Percentiles rank a stretch among this genome's conserved stretches.
These are phyloP conservation scores for Orestias chungarensis DNA, from an alignment of 2,797 vertebrate genomes.

Conservation along the genomic window DNA sequence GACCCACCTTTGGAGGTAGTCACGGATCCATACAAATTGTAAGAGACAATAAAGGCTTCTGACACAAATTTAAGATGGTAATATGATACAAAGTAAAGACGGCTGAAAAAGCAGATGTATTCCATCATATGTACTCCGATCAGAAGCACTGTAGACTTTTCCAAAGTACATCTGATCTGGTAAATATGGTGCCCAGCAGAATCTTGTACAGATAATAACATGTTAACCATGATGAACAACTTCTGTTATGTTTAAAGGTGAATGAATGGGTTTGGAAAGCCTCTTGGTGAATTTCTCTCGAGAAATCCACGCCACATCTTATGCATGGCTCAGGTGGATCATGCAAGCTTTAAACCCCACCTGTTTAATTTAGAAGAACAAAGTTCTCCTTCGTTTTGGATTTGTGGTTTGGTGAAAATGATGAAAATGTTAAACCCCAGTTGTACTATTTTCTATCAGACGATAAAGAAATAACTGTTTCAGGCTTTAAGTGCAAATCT, in stretches of 20 bases:
- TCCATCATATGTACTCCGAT: neutral
- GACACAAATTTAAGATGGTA: neutral
- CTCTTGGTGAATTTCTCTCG: neutral
- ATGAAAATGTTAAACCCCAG: neutral
- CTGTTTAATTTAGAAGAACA: neutral
- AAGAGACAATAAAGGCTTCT: neutral
- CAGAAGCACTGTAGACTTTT: neutral
- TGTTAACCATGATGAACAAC: neutral
- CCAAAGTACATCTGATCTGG: neutral
- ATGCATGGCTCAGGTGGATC: neutral
- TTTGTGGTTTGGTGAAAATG: neutral
- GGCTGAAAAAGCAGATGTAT: neutral
- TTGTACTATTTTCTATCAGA: neutral
- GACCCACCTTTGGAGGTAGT: neutral
- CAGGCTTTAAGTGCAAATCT: neutral
- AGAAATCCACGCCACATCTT: neutral
- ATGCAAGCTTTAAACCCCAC: neutral
- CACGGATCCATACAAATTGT: neutral
- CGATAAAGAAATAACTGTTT: neutral
- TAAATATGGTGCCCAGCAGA: neutral
- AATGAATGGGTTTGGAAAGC: neutral
- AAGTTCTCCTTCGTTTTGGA: neutral
- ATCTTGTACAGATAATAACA: neutral
- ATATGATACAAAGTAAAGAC: slow-evolving; percentile 1
- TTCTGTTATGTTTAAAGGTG: neutral